Evolutionary conservation across 2,113 vertebrate genomes (phyloP).

Genomic region (Passerina amoena): DNA sequence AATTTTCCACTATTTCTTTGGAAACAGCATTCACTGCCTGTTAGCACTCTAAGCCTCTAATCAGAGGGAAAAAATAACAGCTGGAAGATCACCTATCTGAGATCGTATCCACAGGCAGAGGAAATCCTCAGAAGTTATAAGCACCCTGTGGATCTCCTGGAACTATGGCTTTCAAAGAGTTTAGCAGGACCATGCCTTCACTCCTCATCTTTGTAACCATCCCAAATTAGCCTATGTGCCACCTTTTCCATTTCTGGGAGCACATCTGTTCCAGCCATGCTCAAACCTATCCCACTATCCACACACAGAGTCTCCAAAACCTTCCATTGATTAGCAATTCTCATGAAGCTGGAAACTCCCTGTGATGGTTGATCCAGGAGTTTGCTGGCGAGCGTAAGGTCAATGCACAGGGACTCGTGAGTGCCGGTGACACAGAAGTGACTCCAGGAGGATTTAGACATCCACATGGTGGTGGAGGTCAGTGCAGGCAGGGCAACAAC

Average conservation of each 20-base stretch:
- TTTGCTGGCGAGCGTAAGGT: neutral
- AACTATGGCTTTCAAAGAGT: neutral
- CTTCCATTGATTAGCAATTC: neutral
- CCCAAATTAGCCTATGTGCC: neutral
- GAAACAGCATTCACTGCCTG: neutral
- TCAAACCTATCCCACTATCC: neutral
- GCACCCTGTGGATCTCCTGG: neutral
- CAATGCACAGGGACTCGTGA: rapidly evolving
- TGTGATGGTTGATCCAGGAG: neutral
- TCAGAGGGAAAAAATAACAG: neutral
- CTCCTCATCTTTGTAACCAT: neutral
- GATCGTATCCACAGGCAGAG: neutral
- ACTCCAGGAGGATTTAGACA: neutral
- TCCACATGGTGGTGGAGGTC: rapidly evolving
- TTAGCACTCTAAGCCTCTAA: neutral
- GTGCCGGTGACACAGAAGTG: neutral
- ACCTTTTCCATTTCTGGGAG: neutral
- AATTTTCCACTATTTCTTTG: neutral
- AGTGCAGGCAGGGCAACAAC: neutral
- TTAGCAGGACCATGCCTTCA: neutral
- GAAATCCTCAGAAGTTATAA: neutral
- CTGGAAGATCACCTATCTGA: neutral
- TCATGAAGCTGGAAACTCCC: neutral
- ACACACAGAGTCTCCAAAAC: neutral
- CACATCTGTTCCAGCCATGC: neutral